Conservation (phyloP, 2,797 vertebrate species). For the Falco columbarius region DNA sequence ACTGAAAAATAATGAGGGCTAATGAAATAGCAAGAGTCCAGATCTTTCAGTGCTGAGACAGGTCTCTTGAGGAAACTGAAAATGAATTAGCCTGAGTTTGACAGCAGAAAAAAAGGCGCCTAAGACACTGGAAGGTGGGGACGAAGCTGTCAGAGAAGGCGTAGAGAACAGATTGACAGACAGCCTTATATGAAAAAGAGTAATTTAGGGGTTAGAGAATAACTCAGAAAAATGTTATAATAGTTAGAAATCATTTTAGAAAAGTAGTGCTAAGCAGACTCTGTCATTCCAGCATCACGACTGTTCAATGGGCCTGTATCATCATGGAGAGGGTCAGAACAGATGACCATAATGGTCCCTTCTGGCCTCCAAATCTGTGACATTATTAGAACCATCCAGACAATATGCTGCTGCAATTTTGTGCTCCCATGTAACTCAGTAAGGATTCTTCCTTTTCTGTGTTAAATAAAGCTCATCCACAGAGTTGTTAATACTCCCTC, state of each 20-base stretch:
- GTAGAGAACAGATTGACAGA: conserved; percentile 63
- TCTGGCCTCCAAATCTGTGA: background rate
- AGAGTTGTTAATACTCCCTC: background rate
- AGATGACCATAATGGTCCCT: background rate
- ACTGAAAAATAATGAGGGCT: conserved; percentile 68
- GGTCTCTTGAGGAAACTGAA: conserved; percentile 73
- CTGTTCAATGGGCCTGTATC: background rate
- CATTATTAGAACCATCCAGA: background rate
- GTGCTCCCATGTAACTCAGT: background rate
- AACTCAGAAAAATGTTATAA: conserved; percentile 43
- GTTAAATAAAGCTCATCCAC: background rate
- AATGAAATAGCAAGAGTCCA: conserved; percentile 72
- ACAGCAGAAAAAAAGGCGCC: conserved; percentile 70
- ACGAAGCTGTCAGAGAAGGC: conserved; percentile 50
- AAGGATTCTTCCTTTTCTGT: background rate
- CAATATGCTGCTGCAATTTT: background rate
- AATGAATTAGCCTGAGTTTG: conserved; percentile 75
- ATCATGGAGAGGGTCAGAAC: background rate
- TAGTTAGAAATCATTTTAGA: conserved; percentile 27
- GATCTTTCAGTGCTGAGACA: conserved; percentile 73
- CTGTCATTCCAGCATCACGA: conserved; percentile 10
- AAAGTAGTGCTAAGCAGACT: conserved; percentile 15
- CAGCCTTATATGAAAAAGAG: conserved; percentile 50
- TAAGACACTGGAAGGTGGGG: conserved; percentile 66
- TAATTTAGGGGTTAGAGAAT: conserved; percentile 63